Conservation (phyloP, 1,140 invertebrate species). For the Aphaenogaster ashmeadi region DNA sequence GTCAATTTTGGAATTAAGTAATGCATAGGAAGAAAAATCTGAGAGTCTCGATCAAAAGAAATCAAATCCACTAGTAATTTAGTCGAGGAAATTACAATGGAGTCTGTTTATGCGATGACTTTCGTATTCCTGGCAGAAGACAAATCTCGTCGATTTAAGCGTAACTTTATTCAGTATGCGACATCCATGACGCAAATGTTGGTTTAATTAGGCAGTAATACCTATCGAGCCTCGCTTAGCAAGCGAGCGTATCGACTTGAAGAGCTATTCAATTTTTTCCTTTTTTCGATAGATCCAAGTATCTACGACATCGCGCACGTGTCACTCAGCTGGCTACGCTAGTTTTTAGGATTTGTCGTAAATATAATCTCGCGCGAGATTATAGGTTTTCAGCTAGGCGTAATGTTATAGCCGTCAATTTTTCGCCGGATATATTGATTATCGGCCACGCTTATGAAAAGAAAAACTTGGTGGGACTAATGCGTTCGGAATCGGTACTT, state of each 20-base stretch:
- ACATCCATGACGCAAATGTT: slow-evolving; percentile 5
- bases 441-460: not conserved
- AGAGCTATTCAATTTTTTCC: not conserved
- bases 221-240: not conserved
- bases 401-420: slow-evolving; percentile 15
- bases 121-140: slow-evolving; percentile 35
- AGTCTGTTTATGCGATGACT: not conserved
- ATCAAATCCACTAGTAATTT: not conserved
- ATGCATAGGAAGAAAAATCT: not conserved
- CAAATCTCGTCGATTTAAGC: slow-evolving; percentile 26
- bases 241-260: not conserved
- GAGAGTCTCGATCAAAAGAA: not conserved
- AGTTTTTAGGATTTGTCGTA: slow-evolving; percentile 37
- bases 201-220: slow-evolving; percentile 32
- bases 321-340: not conserved
- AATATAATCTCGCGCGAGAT: slow-evolving; percentile 21
- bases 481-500: slow-evolving; percentile 9
- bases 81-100: not conserved
- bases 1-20: not conserved
- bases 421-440: slow-evolving; percentile 39
- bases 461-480: not conserved
- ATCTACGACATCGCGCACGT: slow-evolving; percentile 8
- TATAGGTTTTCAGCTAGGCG: slow-evolving; percentile 30
- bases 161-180: slow-evolving; percentile 20
- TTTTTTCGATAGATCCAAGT: not conserved